phyloP scores from a whole-genome alignment of 2,797 vertebrate species.

The Gymnothorax reevesii region DNA sequence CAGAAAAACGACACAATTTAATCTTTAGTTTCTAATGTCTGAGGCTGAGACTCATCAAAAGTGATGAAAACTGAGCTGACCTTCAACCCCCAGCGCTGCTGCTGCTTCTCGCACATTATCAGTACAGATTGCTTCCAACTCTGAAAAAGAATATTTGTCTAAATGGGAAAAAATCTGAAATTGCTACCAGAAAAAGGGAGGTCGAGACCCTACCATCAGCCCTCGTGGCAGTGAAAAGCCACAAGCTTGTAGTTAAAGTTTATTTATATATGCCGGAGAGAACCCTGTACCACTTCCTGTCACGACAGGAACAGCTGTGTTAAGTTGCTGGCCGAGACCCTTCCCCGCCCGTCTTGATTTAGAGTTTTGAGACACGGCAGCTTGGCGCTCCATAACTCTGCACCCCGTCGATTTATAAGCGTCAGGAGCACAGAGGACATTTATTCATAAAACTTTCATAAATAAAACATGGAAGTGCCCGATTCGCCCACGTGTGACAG shows the following conservation, averaged over 20 bases:
- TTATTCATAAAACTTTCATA: constrained; percentile 60
- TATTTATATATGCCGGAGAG: not conserved
- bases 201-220: not conserved
- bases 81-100: not conserved
- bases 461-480: constrained; percentile 61
- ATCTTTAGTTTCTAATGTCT: not conserved
- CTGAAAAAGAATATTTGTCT: not conserved
- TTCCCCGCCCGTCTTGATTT: constrained; percentile 29
- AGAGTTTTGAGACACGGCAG: not conserved
- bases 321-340: constrained; percentile 38
- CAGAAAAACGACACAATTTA: not conserved
- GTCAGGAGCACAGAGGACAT: constrained; percentile 56
- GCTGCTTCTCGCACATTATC: not conserved
- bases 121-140: not conserved
- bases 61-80: not conserved
- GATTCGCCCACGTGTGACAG: constrained; percentile 50
- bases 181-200: not conserved
- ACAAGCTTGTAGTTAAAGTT: not conserved
- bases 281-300: not conserved
- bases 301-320: constrained; percentile 13
- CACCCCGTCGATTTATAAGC: constrained; percentile 47
- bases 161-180: not conserved
- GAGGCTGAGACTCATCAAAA: not conserved
- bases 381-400: constrained; percentile 44
- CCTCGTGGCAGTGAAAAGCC: not conserved